Conservation (phyloP, 2,113 vertebrate genomes). For the Forbesichthys agassizii region DNA sequence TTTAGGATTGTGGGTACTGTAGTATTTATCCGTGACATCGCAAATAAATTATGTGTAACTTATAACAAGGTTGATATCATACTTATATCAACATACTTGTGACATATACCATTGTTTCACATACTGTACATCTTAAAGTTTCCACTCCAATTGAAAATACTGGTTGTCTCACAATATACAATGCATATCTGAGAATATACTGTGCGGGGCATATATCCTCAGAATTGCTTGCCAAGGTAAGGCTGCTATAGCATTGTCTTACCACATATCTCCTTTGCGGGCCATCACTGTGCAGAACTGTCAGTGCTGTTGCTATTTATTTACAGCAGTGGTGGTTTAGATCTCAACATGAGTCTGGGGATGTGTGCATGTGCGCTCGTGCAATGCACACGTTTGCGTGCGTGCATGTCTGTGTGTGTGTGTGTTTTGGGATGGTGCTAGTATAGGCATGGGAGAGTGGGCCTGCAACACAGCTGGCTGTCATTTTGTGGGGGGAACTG, state of each 20-base stretch:
- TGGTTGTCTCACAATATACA: too few relatives aligned
- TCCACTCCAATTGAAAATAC: too few relatives aligned
- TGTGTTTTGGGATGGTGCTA: slow-evolving; percentile 2
- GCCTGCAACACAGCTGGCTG: slow-evolving; percentile 28
- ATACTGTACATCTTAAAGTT: too few relatives aligned
- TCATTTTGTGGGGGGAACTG: slow-evolving; percentile 52
- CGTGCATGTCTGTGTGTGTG: background rate
- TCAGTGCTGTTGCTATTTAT: background rate
- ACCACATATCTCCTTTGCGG: slow-evolving; percentile 9
- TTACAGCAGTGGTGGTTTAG: slow-evolving; percentile 2
- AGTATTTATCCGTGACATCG: too few relatives aligned
- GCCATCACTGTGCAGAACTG: slow-evolving; percentile 1
- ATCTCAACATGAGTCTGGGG: slow-evolving; percentile 14
- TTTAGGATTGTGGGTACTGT: too few relatives aligned
- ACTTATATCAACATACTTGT: too few relatives aligned
- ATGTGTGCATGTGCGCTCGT: background rate
- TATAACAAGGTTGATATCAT: too few relatives aligned
- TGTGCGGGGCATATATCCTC: too few relatives aligned
- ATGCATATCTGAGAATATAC: too few relatives aligned
- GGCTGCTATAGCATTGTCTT: slow-evolving; percentile 1
- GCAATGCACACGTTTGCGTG: background rate
- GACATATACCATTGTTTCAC: too few relatives aligned
- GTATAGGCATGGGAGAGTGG: slow-evolving; percentile 22
- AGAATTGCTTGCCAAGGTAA: slow-evolving; percentile 1
- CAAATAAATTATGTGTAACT: too few relatives aligned